Evolutionary conservation across 35 echinoderm and acorn worm genomes (phyloP).

Genomic region (Heliocidaris erythrogramma): DNA sequence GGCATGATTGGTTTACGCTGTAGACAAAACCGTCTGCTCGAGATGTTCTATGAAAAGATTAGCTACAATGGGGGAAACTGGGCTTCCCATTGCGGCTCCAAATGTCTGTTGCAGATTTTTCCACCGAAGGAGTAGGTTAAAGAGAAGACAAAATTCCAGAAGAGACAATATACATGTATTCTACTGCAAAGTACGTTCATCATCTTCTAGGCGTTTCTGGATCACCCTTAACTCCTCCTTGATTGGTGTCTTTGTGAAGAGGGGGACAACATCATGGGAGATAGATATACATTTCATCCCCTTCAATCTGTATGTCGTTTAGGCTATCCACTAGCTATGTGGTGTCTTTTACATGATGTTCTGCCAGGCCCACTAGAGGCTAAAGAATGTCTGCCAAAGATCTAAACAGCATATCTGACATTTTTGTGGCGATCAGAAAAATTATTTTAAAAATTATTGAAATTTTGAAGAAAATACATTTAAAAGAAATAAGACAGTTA

Average conservation of each 20-base stretch:
- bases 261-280: constrained; percentile 48
- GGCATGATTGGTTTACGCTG: background rate
- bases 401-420: background rate
- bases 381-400: constrained; percentile 8
- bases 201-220: too few relatives aligned
- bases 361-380: background rate
- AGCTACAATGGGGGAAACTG: constrained; percentile 41
- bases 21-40: constrained; percentile 30
- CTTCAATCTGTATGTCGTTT: background rate
- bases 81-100: constrained; percentile 41
- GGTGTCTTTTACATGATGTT: background rate
- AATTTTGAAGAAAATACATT: too few relatives aligned
- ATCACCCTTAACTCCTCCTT: background rate
- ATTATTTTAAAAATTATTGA: too few relatives aligned
- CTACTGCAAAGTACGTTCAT: too few relatives aligned
- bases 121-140: background rate
- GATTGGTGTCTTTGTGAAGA: constrained; percentile 27
- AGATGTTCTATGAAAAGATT: constrained; percentile 37
- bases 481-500: too few relatives aligned
- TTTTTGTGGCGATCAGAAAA: too few relatives aligned
- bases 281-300: constrained; percentile 31
- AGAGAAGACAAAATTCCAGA: background rate
- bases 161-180: background rate
- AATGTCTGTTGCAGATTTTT: constrained; percentile 24
- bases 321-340: background rate